Base-by-base conservation (phyloP, 2,888 invertebrate species). In the Chrysolina americana region DNA sequence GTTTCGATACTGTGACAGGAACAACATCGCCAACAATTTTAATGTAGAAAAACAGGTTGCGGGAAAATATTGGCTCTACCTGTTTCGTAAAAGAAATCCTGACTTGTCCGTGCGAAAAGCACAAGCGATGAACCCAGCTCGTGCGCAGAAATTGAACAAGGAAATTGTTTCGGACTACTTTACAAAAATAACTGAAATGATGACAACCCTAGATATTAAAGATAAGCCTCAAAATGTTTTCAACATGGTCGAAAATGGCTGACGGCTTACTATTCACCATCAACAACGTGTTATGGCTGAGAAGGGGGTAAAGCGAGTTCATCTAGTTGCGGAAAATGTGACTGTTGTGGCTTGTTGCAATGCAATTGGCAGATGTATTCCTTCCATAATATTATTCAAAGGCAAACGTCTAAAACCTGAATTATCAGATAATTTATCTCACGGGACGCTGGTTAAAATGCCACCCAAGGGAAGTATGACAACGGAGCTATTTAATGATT, bases 281-380 rank as follows among this genome's bases (percentile, higher is more conserved):
- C 48, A 66, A 41, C 69, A 11, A 84, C 59, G 56, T 9, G 82
- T 84, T 13, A 62, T 83, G 36, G 79, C 83, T 15, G 19, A 75
- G 75, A 82, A 81, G 78, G 83, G 83, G 21, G 68, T 77, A 21
- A 82, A 81, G 77, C 77, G 81, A 50, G 81, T 84, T 15, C 83
- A 84, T 71, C 56, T 84, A 10, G 68, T 83, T 10, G 82, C 80
- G 8, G 83, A 85, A 80, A 85, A 84, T 75, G 83, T 84, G 8
- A 28, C 28, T 28, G 28, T 28, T 28, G 28, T n/a, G n/a, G n/a
- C n/a, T n/a, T n/a, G n/a, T n/a, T n/a, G n/a, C n/a, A n/a, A n/a
- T n/a, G n/a, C n/a, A n/a, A n/a, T n/a, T 28, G 28, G 28, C 28
- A 28, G 5, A 3, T 28, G 28, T 28, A 28, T 28, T 28, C 28